These are phyloP conservation scores for Vanessa cardui DNA, from an alignment of 2,888 invertebrate species.

Conservation along the genomic window DNA sequence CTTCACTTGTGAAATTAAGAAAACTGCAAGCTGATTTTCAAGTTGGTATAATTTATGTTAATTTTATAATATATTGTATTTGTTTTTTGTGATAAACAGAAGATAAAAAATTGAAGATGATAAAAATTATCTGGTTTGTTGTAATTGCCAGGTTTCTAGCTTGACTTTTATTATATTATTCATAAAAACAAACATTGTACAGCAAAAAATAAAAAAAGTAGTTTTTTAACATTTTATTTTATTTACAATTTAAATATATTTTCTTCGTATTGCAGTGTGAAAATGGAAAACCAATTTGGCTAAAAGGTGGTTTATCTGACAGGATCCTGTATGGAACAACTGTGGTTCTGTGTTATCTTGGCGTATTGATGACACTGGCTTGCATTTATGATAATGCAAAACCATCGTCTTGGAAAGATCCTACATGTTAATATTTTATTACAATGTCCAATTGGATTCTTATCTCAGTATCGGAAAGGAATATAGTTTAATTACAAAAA, in stretches of 20 bases:
- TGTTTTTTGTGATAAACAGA: no score
- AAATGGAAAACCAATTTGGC: slow-evolving; percentile 59
- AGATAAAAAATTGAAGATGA: no score
- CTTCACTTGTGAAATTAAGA: slow-evolving; percentile 47
- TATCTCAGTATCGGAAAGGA: no score
- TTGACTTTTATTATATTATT: no score
- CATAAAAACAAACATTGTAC: no score
- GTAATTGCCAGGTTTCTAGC: no score
- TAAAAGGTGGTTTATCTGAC: slow-evolving; percentile 60
- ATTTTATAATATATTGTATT: neutral
- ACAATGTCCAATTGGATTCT: no score
- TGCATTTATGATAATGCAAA: slow-evolving; percentile 48
- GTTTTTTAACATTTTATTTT: neutral
- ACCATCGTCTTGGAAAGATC: slow-evolving; percentile 50
- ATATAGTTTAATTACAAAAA: no score
- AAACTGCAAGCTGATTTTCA: slow-evolving; percentile 52
- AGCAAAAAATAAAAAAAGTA: neutral
- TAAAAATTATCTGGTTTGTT: no score
- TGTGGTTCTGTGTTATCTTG: slow-evolving; percentile 43
- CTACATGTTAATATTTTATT: slow-evolving; percentile 29
- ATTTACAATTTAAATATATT: slow-evolving; percentile 6
- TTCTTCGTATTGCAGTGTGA: slow-evolving; percentile 49
- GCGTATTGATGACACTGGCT: slow-evolving; percentile 40
- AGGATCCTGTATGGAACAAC: slow-evolving; percentile 53
- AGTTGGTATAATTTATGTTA: slow-evolving; percentile 38